Percentiles rank a stretch among this genome's conserved stretches.
These are phyloP conservation scores for Drosophila ustulata DNA, from an alignment of 2,888 invertebrate genomes.

Conservation along the genomic window DNA sequence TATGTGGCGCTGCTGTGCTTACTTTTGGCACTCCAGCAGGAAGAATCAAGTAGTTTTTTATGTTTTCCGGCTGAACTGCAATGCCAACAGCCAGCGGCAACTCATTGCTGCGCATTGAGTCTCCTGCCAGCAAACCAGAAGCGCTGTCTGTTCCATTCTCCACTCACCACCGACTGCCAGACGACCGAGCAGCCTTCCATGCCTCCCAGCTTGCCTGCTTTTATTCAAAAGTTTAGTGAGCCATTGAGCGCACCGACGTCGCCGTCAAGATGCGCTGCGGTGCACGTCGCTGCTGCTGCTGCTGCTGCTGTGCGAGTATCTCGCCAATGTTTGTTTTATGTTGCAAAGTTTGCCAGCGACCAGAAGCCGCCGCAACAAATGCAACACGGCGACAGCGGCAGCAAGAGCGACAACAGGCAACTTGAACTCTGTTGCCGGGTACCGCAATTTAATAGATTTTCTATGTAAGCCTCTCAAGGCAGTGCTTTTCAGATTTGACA, in stretches of 20 bases:
- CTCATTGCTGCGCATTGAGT: slow-evolving; percentile 47
- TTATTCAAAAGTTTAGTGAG: slow-evolving; percentile 81
- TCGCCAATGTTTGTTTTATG: slow-evolving; percentile 80
- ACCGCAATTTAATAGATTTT: slow-evolving; percentile 79
- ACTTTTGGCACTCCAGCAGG: slow-evolving; percentile 78
- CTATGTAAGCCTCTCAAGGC: slow-evolving; percentile 75
- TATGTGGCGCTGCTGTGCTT: slow-evolving; percentile 77
- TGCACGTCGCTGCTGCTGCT: slow-evolving; percentile 28
- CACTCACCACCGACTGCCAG: slow-evolving; percentile 27
- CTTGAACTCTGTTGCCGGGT: slow-evolving; percentile 56
- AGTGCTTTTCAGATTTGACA: slow-evolving; percentile 74
- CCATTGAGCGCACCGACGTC: slow-evolving; percentile 75
- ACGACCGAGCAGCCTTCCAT: background rate
- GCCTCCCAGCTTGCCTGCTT: slow-evolving; percentile 59
- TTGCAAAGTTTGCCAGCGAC: slow-evolving; percentile 75
- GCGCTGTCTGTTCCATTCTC: slow-evolving; percentile 8
- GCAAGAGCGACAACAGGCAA: slow-evolving; percentile 18
- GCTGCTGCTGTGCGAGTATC: slow-evolving; percentile 60
- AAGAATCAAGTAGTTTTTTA: slow-evolving; percentile 81
- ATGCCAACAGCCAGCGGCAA: slow-evolving; percentile 74
- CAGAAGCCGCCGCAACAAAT: slow-evolving; percentile 53
- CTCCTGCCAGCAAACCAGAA: slow-evolving; percentile 16
- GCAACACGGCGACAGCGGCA: slow-evolving; percentile 20
- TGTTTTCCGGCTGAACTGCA: slow-evolving; percentile 81
- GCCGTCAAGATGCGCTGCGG: slow-evolving; percentile 68